These are phyloP conservation scores for Epizoanthus rinbou DNA, from an alignment of 92 coral and sea anemone genomes.

Conservation along the genomic window DNA sequence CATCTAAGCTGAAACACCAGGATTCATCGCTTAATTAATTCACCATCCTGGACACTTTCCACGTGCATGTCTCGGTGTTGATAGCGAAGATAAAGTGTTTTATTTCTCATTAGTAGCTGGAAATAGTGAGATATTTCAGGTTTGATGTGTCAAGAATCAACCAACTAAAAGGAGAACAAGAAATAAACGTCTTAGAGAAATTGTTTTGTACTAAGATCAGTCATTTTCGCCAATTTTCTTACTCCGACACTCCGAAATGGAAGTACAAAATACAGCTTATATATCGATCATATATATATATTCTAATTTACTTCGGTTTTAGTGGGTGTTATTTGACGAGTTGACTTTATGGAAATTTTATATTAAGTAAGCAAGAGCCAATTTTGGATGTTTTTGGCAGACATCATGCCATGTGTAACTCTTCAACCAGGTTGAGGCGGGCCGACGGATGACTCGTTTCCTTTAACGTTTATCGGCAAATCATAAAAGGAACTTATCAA, in stretches of 20 bases:
- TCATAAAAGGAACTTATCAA: conserved; percentile 33
- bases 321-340: conserved; percentile 8
- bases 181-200: neutral
- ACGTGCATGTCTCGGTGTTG: conserved; percentile 41
- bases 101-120: conserved; percentile 29
- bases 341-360: conserved; percentile 30
- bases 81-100: conserved; percentile 38
- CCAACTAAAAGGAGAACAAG: conserved; percentile 11
- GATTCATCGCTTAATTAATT: conserved; percentile 31
- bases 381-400: conserved; percentile 27
- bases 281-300: neutral
- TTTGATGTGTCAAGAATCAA: conserved; percentile 24
- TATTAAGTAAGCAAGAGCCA: conserved; percentile 16
- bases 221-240: neutral
- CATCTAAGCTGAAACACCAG: conserved; percentile 17
- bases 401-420: conserved; percentile 22
- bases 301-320: conserved; percentile 1
- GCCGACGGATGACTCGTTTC: conserved; percentile 30
- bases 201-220: neutral
- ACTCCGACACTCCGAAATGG: neutral
- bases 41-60: conserved; percentile 27
- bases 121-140: conserved; percentile 20
- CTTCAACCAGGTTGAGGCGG: conserved; percentile 15
- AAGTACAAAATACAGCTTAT: neutral
- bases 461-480: conserved; percentile 30